Percentiles rank a stretch among this genome's conserved stretches.
These are phyloP conservation scores for Pteropus alecto DNA, from an alignment of 2,113 vertebrate genomes.

Conservation along the genomic window DNA sequence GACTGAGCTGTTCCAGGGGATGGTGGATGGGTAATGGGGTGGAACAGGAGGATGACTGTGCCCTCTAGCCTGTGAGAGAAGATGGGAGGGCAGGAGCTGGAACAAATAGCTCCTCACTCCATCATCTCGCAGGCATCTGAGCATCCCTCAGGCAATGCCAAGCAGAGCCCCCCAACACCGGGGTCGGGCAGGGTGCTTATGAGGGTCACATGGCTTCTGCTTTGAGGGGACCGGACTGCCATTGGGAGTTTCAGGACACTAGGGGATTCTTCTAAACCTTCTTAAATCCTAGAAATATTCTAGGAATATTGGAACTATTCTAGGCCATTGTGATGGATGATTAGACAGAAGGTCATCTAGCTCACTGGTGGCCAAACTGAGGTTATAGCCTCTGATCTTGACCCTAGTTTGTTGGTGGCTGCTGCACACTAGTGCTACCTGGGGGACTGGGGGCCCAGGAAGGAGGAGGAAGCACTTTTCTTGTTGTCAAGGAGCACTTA, in stretches of 20 bases:
- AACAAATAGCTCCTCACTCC: conserved; percentile 37
- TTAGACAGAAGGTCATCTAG: neutral
- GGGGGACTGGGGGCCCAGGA: neutral
- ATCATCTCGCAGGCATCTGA: conserved; percentile 52
- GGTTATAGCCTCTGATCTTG: neutral
- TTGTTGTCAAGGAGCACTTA: neutral
- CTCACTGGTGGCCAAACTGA: neutral
- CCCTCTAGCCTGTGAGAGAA: neutral
- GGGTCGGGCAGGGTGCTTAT: neutral
- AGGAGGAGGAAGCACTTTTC: neutral
- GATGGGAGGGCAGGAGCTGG: neutral
- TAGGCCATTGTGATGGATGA: neutral
- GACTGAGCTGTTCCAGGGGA: neutral
- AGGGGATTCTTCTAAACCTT: neutral
- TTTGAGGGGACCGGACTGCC: neutral
- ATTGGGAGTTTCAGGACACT: neutral
- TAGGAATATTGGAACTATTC: neutral
- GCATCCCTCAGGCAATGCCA: neutral
- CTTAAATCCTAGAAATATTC: neutral
- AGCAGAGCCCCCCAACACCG: neutral
- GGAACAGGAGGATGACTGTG: neutral
- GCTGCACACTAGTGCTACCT: neutral
- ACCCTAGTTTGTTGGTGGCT: neutral
- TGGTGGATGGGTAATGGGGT: neutral
- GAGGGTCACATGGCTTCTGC: neutral